A percentile compares a stretch with the other conserved stretches of the same genome.
Evolutionary conservation across 2,113 vertebrate genomes (phyloP).

Genomic region (Fregetta grallaria): DNA sequence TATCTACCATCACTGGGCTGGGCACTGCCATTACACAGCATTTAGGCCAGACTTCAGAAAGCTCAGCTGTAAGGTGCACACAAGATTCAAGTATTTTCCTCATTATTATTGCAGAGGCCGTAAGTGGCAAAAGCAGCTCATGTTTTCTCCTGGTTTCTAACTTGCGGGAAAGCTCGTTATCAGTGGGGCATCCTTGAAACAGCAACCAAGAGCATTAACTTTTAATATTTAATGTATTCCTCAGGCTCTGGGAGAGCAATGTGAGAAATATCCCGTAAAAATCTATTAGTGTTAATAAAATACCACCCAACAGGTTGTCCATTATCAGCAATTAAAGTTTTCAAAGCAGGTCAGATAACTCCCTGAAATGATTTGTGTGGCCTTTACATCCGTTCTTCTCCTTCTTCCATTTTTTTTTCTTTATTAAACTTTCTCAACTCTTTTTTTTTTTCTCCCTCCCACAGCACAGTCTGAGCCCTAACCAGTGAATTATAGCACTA

Average conservation of each 20-base stretch:
- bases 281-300: slow-evolving; percentile 78
- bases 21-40: neutral
- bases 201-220: slow-evolving; percentile 65
- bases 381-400: slow-evolving; percentile 10
- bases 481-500: slow-evolving; percentile 50
- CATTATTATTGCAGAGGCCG: slow-evolving; percentile 58
- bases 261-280: slow-evolving; percentile 77
- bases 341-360: slow-evolving; percentile 52
- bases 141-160: slow-evolving; percentile 40
- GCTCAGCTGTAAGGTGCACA: neutral
- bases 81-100: neutral
- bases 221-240: slow-evolving; percentile 77
- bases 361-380: slow-evolving; percentile 34
- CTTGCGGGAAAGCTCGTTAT: slow-evolving; percentile 76
- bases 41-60: neutral
- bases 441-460: neutral
- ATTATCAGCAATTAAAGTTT: slow-evolving; percentile 76
- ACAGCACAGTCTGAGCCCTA: slow-evolving; percentile 34
- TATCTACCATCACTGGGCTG: neutral
- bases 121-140: slow-evolving; percentile 49
- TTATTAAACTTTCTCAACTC: slow-evolving; percentile 60
- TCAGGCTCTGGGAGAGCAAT: slow-evolving; percentile 68
- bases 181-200: slow-evolving; percentile 65
- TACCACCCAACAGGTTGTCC: slow-evolving; percentile 71
- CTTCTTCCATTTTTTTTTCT: slow-evolving; percentile 23